Percentiles rank a stretch among this genome's conserved stretches.
Evolutionary conservation across 2,113 vertebrate species (phyloP).

Genomic region (Lagopus muta): DNA sequence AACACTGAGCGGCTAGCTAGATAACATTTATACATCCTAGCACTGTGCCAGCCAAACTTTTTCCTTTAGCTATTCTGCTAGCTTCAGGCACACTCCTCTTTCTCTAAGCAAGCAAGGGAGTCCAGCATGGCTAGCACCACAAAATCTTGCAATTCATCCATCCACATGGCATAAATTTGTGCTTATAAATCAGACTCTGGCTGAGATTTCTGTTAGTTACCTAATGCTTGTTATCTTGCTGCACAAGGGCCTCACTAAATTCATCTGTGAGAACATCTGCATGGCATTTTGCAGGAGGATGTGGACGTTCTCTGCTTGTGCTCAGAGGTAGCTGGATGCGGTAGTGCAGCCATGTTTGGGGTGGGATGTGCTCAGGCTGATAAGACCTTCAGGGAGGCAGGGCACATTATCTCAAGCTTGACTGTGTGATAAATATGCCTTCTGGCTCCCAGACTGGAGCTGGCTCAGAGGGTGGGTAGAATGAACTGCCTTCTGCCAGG

Average conservation of each 20-base stretch:
- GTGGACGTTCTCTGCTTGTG: neutral
- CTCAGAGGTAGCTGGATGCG: neutral
- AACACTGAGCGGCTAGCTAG: neutral
- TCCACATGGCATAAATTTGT: neutral
- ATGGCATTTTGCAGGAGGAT: neutral
- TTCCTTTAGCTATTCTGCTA: neutral
- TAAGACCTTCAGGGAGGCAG: neutral
- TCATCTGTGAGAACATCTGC: neutral
- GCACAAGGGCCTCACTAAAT: neutral
- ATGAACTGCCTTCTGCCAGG: neutral
- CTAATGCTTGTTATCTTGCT: neutral
- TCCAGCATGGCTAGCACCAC: neutral
- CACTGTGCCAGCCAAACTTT: neutral
- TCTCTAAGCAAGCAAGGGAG: neutral
- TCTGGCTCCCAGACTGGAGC: neutral
- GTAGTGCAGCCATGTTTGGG: neutral
- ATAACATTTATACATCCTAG: neutral
- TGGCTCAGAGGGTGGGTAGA: neutral
- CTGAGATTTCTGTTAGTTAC: neutral
- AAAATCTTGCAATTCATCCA: neutral
- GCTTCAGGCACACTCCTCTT: neutral
- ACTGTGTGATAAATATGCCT: neutral
- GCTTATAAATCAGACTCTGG: neutral
- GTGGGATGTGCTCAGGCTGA: neutral
- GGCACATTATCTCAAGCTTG: neutral